Percentiles rank a stretch among this genome's conserved stretches.
Evolutionary conservation across 53 echinoderm and acorn worm genomes (phyloP).

Genomic region (Paelopatides confundens): DNA sequence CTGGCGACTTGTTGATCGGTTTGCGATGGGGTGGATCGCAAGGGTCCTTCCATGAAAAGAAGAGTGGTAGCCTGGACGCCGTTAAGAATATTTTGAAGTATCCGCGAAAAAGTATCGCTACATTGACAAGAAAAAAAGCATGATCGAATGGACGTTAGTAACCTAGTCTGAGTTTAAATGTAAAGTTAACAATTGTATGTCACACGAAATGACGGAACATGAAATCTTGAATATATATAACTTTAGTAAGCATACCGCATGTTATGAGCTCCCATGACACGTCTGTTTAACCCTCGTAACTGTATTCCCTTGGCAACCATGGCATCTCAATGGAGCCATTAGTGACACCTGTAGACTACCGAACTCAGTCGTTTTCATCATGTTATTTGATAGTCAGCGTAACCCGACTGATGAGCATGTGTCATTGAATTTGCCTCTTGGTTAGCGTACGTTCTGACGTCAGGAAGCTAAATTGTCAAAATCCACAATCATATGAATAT

Average conservation of each 20-base stretch:
- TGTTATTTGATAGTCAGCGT: no score
- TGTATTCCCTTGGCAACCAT: background rate
- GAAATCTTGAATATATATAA: background rate
- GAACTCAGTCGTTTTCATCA: background rate
- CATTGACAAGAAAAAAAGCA: background rate
- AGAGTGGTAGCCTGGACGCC: conserved; percentile 1
- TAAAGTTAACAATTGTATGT: background rate
- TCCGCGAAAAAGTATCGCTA: background rate
- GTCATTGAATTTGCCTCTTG: no score
- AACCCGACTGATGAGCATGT: no score
- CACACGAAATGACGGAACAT: background rate
- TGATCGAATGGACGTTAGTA: background rate
- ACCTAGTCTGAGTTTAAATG: background rate
- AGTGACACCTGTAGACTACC: background rate
- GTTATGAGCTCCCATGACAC: background rate
- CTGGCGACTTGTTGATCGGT: conserved; percentile 23
- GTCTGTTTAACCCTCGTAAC: background rate
- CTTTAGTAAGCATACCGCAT: background rate
- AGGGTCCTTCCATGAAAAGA: background rate
- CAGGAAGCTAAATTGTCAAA: no score
- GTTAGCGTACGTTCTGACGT: no score
- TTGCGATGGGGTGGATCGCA: conserved; percentile 45
- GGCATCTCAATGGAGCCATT: background rate
- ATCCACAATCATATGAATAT: no score
- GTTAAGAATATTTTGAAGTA: conserved; percentile 11